These are phyloP conservation scores for Aptenodytes forsteri DNA, from an alignment of 2,113 vertebrate species.

Conservation along the genomic window DNA sequence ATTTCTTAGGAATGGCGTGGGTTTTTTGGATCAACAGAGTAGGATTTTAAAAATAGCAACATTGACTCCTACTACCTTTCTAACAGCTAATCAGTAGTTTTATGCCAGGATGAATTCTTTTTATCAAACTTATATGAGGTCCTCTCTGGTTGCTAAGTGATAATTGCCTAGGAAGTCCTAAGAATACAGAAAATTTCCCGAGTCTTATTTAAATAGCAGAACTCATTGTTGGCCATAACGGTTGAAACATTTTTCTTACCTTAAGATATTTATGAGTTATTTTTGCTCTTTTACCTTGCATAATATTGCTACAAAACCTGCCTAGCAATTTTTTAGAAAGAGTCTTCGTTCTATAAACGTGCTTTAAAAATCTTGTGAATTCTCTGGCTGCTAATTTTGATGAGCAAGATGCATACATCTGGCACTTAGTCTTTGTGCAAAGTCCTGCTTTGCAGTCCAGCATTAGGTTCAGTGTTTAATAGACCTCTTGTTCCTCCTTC, in stretches of 20 bases:
- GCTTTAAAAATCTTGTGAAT: not conserved
- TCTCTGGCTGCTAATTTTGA: not conserved
- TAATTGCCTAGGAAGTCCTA: not conserved
- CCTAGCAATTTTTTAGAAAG: not conserved
- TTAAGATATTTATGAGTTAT: not conserved
- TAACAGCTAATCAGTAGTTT: not conserved
- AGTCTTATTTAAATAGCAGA: not conserved
- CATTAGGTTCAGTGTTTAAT: not conserved
- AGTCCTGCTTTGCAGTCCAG: not conserved
- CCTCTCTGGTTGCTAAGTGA: not conserved
- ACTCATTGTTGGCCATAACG: not conserved
- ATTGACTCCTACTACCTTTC: not conserved
- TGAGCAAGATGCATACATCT: not conserved
- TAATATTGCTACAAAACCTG: not conserved
- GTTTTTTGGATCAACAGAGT: not conserved
- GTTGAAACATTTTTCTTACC: not conserved
- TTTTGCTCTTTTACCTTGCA: not conserved
- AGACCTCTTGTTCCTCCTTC: not conserved
- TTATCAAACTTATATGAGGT: not conserved
- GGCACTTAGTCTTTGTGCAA: not conserved
- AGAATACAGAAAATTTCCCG: not conserved
- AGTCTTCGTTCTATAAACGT: not conserved
- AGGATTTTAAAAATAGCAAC: conserved; percentile 34
- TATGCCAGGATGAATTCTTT: not conserved
- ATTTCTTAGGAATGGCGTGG: conserved; percentile 5